phyloP scores from a whole-genome alignment of 2,113 vertebrate species.

The Crotalus tigris region DNA sequence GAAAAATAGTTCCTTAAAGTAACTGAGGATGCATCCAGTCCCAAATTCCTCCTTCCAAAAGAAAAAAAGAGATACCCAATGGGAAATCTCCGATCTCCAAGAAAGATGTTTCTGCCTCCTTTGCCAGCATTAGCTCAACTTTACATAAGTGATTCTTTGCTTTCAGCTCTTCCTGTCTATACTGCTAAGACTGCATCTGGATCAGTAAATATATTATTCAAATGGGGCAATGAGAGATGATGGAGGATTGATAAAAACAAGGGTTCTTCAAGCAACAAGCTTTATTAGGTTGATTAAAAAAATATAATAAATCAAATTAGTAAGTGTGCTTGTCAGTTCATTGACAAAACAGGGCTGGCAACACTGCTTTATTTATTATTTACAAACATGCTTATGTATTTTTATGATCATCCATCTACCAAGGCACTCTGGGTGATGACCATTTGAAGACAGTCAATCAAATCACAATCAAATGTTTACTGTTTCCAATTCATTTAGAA shows the following conservation, averaged over 20 bases:
- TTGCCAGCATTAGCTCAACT: not conserved
- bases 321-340: not conserved
- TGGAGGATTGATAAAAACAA: not conserved
- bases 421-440: not conserved
- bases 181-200: not conserved
- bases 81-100: not conserved
- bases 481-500: not conserved
- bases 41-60: not conserved
- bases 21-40: not conserved
- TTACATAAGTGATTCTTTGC: not conserved
- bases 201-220: not conserved
- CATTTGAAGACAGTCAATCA: not conserved
- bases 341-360: not conserved
- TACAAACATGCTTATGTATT: not conserved
- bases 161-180: not conserved
- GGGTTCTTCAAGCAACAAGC: not conserved
- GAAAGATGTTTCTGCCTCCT: not conserved
- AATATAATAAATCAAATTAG: not conserved
- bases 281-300: not conserved
- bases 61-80: not conserved
- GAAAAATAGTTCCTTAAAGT: not conserved
- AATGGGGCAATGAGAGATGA: not conserved
- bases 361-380: not conserved
- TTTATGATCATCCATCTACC: not conserved
- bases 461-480: not conserved